Evolutionary conservation across 2,113 vertebrate species (phyloP), one percentile per base, ranked within the genome.

Genomic region (Hypocryptadius cinnamomeus): DNA sequence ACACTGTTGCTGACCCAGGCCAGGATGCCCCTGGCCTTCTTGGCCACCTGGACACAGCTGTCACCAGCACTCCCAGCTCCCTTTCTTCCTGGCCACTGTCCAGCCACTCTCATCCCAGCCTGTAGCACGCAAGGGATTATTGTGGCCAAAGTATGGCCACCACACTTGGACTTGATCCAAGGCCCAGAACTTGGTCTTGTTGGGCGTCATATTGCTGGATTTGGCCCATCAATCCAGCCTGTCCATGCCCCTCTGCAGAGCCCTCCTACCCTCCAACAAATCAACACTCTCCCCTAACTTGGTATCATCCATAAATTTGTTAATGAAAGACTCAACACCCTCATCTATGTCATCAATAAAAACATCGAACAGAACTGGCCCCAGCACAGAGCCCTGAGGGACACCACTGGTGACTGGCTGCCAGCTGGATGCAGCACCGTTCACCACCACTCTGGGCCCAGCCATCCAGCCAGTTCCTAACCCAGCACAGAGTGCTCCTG

Each of bases 211-310:
- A 17, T 45, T 21, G 12, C 23, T 54, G 28, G 22, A 45, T 45
- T 28, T 9, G 8, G 40, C n/a, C 17, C 23, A 39, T 54, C 11
- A 4, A 6, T 73, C 15, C 59, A 73, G 48, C 15, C 28, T 56
- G n/a, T 24, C 48, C n/a, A 4, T 31, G 18, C 7, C 11, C 48
- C 11, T 54, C n/a, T 45, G 40, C 40, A 64, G 40, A 73, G 40
- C n/a, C 17, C 3, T 63, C 11, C 39, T 24, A 11, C 7, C 14
- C 5, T 54, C 31, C 39, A 72, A 10, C 5, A 44, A n/a, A 33
- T 22, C 1, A 2, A 37, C 13, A 27, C 13, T 11, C 2, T 3
- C 7, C 3, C 10, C 9, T 28, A 18, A 1, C 3, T 28, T 28
- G 12, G 40, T 28, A 21, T 47, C 7, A 14, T 17, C 18, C 27